Percentiles rank a stretch among this genome's conserved stretches.
Evolutionary conservation across 1,140 invertebrate species (phyloP).

Genomic region (roundworm (Caenorhabditis elegans)): DNA sequence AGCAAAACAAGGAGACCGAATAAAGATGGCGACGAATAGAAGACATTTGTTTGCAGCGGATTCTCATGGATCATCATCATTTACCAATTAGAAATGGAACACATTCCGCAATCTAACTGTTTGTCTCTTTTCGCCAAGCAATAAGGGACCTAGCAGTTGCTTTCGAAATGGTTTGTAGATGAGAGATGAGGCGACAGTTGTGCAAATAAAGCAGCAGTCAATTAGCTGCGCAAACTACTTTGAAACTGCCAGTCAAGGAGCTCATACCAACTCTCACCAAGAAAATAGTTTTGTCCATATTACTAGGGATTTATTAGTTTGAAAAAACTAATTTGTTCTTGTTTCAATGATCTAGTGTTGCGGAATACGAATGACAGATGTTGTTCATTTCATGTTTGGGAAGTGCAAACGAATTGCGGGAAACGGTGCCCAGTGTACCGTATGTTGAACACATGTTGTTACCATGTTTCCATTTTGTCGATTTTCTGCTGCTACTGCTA

Average conservation of each 20-base stretch:
- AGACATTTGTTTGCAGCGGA: background rate
- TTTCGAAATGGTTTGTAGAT: constrained; percentile 24
- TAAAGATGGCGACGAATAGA: background rate
- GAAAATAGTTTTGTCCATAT: background rate
- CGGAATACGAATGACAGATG: background rate
- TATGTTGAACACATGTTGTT: constrained; percentile 25
- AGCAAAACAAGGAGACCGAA: background rate
- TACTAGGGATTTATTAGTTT: background rate
- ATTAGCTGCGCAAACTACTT: constrained; percentile 27
- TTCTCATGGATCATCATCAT: constrained; percentile 31
- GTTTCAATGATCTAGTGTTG: background rate
- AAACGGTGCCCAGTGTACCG: background rate
- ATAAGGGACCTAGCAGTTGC: background rate
- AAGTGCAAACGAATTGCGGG: background rate
- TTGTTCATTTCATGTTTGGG: background rate
- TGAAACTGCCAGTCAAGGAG: constrained; percentile 15
- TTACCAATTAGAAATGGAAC: constrained; percentile 24
- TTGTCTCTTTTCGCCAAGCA: background rate
- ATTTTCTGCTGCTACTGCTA: background rate
- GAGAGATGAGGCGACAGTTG: constrained; percentile 14
- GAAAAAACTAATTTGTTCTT: background rate
- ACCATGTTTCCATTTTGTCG: background rate
- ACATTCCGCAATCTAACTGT: background rate
- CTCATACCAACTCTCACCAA: background rate
- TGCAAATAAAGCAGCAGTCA: constrained; percentile 12